Evolutionary conservation across 2,888 invertebrate species (phyloP).

Genomic region (Petrophora chlorosata): DNA sequence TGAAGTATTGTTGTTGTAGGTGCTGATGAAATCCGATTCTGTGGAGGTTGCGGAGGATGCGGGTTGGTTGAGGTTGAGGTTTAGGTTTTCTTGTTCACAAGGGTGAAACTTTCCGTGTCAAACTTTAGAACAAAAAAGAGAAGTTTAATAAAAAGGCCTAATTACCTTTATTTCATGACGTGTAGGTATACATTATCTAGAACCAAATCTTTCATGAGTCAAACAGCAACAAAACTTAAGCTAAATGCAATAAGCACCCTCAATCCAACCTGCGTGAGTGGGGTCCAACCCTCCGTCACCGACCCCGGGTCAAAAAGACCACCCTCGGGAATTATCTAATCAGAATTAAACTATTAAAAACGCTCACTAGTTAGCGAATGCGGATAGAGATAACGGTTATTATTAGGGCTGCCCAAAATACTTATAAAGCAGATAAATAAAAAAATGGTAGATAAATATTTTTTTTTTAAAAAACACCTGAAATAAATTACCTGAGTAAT

Average conservation of each 20-base stretch:
- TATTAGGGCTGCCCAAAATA: conserved; percentile 11
- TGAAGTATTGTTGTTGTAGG: too few species aligned
- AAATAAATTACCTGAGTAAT: neutral
- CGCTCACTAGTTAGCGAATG: conserved; percentile 64
- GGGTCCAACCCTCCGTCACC: conserved; percentile 51
- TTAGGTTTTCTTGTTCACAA: too few species aligned
- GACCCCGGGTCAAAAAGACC: conserved; percentile 46
- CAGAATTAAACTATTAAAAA: conserved; percentile 78
- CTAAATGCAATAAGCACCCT: conserved; percentile 49
- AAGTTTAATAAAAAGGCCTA: too few species aligned
- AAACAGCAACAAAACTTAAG: neutral
- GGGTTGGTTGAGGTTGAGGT: too few species aligned
- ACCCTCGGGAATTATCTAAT: conserved; percentile 80
- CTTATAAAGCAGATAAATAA: neutral
- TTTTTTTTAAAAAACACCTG: too few species aligned
- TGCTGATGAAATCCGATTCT: too few species aligned
- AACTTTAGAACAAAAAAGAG: too few species aligned
- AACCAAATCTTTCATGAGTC: neutral
- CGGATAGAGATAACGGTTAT: conserved; percentile 60
- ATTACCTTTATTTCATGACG: neutral
- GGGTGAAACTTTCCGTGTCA: too few species aligned
- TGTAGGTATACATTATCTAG: neutral
- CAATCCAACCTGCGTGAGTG: conserved; percentile 37
- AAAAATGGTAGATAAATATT: too few species aligned
- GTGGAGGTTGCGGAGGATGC: too few species aligned